Evolutionary conservation across 2,888 invertebrate genomes (phyloP).

Genomic region (Leptinotarsa peninsularis): DNA sequence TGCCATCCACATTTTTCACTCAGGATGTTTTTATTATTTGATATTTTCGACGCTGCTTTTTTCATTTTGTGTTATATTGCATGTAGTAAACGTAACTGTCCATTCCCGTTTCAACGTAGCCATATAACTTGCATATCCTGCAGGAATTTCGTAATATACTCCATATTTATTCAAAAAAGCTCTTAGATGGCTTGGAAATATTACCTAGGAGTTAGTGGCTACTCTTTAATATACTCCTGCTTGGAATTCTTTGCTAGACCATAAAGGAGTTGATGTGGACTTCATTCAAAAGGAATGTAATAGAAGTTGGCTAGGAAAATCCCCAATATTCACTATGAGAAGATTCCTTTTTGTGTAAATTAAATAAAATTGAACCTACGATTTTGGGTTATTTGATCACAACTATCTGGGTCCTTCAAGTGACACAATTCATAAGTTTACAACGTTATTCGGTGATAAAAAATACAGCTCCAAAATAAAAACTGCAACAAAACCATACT

Average conservation of each 20-base stretch:
- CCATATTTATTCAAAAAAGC: background rate
- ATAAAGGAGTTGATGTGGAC: background rate
- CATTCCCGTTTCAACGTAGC: background rate
- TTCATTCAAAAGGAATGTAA: background rate
- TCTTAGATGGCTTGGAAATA: background rate
- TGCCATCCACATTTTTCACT: background rate
- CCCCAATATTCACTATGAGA: no score
- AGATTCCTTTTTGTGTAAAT: no score
- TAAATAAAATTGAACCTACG: no score
- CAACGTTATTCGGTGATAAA: no score
- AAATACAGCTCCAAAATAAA: no score
- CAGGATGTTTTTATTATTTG: background rate
- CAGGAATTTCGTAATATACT: slow-evolving; percentile 13
- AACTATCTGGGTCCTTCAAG: no score
- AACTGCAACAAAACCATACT: no score
- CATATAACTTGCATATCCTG: background rate
- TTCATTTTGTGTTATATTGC: background rate
- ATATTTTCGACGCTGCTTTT: slow-evolving; percentile 1
- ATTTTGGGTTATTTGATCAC: no score
- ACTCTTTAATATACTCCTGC: slow-evolving; percentile 7
- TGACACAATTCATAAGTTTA: no score
- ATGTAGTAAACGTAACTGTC: background rate
- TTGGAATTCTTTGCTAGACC: background rate
- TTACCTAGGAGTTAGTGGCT: background rate
- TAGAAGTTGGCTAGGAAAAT: no score